phyloP scores from a whole-genome alignment of 1,140 invertebrate genomes.

The Diplogasteroides magnus region DNA sequence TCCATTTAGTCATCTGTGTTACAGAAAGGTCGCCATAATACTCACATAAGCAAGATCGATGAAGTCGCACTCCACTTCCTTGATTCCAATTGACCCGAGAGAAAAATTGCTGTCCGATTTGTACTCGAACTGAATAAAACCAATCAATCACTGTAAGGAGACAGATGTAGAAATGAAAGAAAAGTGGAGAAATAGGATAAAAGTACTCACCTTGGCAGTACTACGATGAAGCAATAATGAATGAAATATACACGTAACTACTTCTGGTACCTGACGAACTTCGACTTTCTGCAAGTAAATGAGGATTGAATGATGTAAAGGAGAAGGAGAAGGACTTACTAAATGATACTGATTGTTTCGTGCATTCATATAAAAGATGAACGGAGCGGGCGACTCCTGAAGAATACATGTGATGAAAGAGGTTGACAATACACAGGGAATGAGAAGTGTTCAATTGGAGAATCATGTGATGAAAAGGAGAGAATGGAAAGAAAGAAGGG shows the following conservation, averaged over 20 bases:
- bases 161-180: background rate
- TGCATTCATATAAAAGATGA: background rate
- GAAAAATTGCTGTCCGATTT: background rate
- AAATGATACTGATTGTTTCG: background rate
- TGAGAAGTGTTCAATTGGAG: background rate
- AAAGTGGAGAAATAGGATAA: background rate
- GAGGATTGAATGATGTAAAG: background rate
- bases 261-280: background rate
- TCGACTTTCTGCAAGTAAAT: background rate
- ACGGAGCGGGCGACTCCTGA: background rate
- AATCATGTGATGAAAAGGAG: background rate
- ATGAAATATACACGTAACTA: background rate
- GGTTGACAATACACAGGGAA: background rate
- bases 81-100: background rate
- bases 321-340: background rate
- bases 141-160: background rate
- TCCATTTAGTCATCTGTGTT: background rate
- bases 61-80: background rate
- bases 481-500: background rate
- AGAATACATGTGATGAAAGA: background rate
- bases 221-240: background rate
- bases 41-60: background rate
- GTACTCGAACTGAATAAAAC: background rate
- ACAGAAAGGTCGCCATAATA: background rate
- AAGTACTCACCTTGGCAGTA: background rate